phyloP scores from a whole-genome alignment of 2,113 vertebrate species.

The Platichthys flesus region DNA sequence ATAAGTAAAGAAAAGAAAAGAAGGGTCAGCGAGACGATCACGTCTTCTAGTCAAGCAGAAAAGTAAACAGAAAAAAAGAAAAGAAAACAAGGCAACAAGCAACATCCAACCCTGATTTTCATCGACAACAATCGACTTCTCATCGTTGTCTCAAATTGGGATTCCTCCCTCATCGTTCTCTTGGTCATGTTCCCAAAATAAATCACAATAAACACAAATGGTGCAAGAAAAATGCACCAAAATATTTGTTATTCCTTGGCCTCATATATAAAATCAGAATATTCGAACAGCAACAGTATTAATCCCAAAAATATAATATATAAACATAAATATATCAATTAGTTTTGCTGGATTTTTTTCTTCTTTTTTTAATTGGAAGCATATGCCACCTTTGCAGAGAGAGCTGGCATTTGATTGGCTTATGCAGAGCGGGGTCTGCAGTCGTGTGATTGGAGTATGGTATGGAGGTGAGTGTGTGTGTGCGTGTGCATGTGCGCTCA shows the following conservation, averaged over 20 bases:
- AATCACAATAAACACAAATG: constrained; percentile 59
- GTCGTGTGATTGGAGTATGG: constrained; percentile 68
- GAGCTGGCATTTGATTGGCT: constrained; percentile 75
- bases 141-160: constrained; percentile 33
- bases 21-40: constrained; percentile 13
- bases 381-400: constrained; percentile 77
- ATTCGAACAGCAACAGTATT: constrained; percentile 80
- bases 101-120: constrained; percentile 65
- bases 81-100: constrained; percentile 38
- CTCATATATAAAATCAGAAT: constrained; percentile 81
- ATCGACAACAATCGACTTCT: constrained; percentile 34
- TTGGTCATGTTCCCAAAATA: constrained; percentile 70
- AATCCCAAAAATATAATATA: constrained; percentile 81
- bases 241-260: constrained; percentile 79
- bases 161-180: constrained; percentile 49
- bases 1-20: constrained; percentile 22
- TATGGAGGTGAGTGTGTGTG: constrained; percentile 10
- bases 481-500: constrained; percentile 11
- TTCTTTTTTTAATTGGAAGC: constrained; percentile 79
- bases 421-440: constrained; percentile 62
- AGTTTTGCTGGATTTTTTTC: constrained; percentile 69
- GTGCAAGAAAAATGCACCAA: constrained; percentile 67
- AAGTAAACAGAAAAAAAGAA: constrained; percentile 22
- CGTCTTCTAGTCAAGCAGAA: constrained; percentile 12
- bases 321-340: constrained; percentile 85